Conservation (phyloP, 2,113 vertebrate species). For the Phocoena sinus region DNA sequence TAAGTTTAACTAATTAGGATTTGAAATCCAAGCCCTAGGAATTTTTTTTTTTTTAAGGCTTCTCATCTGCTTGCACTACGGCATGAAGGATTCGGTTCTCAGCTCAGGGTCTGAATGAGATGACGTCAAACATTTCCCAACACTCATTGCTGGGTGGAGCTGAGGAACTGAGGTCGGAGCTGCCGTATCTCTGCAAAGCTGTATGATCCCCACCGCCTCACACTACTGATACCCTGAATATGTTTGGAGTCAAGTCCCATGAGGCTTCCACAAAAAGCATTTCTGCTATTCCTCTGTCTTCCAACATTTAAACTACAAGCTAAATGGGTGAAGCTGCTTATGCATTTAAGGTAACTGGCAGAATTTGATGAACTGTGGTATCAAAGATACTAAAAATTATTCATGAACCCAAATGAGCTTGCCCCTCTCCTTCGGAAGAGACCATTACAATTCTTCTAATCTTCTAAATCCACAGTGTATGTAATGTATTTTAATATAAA, state of each 20-base stretch:
- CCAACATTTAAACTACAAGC: background rate
- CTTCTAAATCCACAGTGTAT: constrained; percentile 22
- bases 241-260: background rate
- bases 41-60: background rate
- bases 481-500: constrained; percentile 66
- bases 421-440: background rate
- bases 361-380: background rate
- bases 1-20: background rate
- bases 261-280: background rate
- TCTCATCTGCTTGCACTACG: background rate
- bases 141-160: background rate
- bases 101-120: background rate
- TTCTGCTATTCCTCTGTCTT: background rate
- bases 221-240: background rate
- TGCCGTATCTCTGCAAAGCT: background rate
- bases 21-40: background rate
- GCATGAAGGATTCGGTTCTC: background rate
- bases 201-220: too few relatives aligned
- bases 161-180: background rate
- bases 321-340: background rate
- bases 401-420: background rate
- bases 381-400: background rate
- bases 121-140: background rate
- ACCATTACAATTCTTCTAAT: constrained; percentile 55
- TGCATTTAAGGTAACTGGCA: background rate